Conservation (phyloP, 2,113 vertebrate genomes). For the Cavia aperea region DNA sequence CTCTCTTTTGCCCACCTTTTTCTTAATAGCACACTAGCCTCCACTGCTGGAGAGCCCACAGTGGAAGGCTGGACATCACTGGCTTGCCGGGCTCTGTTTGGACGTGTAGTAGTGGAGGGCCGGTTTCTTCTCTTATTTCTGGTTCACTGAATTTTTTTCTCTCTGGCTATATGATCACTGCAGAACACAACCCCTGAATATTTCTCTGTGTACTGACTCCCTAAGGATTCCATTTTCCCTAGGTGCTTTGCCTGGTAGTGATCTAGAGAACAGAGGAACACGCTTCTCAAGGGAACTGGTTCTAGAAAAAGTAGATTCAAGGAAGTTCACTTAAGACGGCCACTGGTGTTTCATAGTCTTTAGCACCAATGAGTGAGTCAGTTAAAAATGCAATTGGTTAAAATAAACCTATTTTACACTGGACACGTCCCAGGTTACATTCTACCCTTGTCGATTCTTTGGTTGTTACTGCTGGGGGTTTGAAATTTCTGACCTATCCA, state of each 20-base stretch:
- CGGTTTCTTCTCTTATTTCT: background rate
- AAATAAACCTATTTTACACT: background rate
- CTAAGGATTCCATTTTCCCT: no score
- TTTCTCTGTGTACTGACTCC: background rate
- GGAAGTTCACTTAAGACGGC: background rate
- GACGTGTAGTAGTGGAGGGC: background rate
- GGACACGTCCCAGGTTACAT: fast-evolving
- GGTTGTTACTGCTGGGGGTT: background rate
- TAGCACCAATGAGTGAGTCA: fast-evolving
- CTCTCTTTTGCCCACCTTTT: fast-evolving
- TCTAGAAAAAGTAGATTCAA: background rate
- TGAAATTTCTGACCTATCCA: background rate
- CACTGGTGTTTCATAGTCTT: background rate
- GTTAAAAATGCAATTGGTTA: background rate
- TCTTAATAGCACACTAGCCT: fast-evolving
- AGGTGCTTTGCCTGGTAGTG: fast-evolving
- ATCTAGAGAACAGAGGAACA: background rate
- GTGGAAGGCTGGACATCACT: fast-evolving
- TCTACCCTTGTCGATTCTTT: fast-evolving
- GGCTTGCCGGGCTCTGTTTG: background rate
- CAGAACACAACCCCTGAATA: fast-evolving
- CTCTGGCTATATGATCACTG: background rate
- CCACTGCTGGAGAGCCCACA: background rate
- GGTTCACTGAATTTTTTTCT: background rate
- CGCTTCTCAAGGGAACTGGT: fast-evolving